Evolutionary conservation across 2,113 vertebrate genomes (phyloP), one percentile per base, ranked within the genome.

Genomic region (Orthonyx spaldingii): DNA sequence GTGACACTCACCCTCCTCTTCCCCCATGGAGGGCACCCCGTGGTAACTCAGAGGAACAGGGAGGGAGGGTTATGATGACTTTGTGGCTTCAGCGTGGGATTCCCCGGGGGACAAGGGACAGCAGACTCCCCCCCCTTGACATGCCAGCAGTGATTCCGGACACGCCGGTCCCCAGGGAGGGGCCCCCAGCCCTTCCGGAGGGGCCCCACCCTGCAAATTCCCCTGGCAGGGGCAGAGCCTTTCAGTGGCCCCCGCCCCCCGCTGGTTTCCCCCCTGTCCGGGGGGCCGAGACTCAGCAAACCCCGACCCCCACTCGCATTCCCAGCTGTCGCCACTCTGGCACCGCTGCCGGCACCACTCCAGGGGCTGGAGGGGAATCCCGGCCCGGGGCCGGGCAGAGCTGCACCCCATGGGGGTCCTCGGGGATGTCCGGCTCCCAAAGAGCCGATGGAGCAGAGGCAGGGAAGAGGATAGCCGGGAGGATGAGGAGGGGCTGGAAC

Each of bases 351-450:
- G 2, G 28, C 39, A n/a, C 39, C 2, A 3, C 65, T 39, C 32
- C 44, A 50, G 59, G 0, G 11, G 16, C 63, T 53, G 83, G 27
- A 61, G 71, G 61, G 66, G 10, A 52, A 63, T 79, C 76, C 68
- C 1, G 7, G 49, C 8, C 46, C 0, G 4, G 23, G 47, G 46
- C 44, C 0, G 6, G 23, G 55, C 35, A 41, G 42, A 4, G 6
- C 30, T 44, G 59, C 32, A 26, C 8, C 41, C 55, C 70, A 0
- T 0, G 20, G 37, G 32, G 26, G 1, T 76, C 66, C 68, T 41
- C 1, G 0, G 16, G 57, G 27, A 1, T 12, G 18, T 20, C 55
- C 78, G 3, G 11, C 22, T 35, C 16, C 23, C 55, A 3, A 12
- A 1, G 2, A 33, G 20, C 32, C 3, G 12, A 2, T 41, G 72